Percentiles rank a stretch among this genome's conserved stretches.
Evolutionary conservation across 2,888 invertebrate genomes (phyloP).

Genomic region (Drosophila nigricruria): DNA sequence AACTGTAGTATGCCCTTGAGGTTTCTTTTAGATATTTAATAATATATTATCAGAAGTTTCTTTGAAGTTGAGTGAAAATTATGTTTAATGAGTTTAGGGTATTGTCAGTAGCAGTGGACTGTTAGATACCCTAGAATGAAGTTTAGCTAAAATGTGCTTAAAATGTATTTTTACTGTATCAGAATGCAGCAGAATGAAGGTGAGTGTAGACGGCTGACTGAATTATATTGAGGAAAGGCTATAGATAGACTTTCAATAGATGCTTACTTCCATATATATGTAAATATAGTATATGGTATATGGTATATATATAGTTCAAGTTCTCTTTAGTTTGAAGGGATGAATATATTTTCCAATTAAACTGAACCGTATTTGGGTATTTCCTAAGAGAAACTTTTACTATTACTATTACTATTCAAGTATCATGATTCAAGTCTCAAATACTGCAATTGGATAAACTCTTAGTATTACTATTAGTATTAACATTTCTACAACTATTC

Average conservation of each 20-base stretch:
- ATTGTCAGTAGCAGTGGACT: neutral
- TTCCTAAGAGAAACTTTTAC: no score
- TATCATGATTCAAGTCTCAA: no score
- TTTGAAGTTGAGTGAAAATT: neutral
- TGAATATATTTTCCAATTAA: no score
- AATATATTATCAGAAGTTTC: neutral
- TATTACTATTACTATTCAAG: no score
- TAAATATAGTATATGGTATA: neutral
- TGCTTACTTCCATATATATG: neutral
- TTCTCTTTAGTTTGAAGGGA: no score
- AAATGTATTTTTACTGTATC: accelerated
- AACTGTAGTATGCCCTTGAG: neutral
- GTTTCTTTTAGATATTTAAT: neutral
- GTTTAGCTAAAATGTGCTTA: neutral
- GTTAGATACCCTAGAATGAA: neutral
- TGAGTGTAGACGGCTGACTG: no score
- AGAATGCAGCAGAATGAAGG: no score
- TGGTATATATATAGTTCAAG: no score
- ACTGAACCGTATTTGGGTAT: no score
- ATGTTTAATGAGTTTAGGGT: neutral
- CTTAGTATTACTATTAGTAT: neutral
- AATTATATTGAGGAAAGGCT: no score
- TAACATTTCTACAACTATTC: neutral
- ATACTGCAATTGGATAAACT: no score
- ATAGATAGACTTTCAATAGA: neutral